Conservation (phyloP, 2,888 invertebrate species). For the Ectemnius lituratus region DNA sequence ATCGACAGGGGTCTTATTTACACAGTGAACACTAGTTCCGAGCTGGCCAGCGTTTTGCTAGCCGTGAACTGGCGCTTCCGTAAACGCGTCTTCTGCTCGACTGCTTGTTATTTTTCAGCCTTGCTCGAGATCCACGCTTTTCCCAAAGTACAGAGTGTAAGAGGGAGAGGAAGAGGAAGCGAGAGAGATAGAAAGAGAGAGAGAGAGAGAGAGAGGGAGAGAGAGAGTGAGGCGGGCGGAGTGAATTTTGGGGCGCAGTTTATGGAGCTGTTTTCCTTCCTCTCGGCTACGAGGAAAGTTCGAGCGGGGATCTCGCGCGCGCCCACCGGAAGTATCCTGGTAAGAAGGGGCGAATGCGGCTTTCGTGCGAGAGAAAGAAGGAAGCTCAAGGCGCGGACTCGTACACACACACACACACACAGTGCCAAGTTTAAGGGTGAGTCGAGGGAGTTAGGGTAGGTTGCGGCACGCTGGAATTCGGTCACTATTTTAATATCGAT, state of each 20-base stretch:
- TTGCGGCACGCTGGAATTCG: constrained; percentile 75
- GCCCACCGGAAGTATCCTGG: constrained; percentile 29
- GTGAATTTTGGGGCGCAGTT: constrained; percentile 53
- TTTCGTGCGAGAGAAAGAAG: constrained; percentile 31
- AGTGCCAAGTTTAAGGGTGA: constrained; percentile 56
- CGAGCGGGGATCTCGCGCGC: constrained; percentile 30
- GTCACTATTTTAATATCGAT: constrained; percentile 78
- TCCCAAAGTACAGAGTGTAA: neutral
- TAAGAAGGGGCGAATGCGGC: constrained; percentile 32
- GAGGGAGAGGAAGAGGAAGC: no score
- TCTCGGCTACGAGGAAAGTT: constrained; percentile 46
- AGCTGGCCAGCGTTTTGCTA: neutral
- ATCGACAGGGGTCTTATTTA: no score
- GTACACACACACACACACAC: no score
- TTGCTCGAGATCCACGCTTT: constrained; percentile 20
- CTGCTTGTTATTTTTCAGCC: constrained; percentile 45
- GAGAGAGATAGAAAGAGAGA: no score
- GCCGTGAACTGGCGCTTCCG: constrained; percentile 26
- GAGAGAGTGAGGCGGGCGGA: constrained; percentile 11
- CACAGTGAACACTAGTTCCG: no score
- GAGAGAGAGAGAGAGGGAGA: no score
- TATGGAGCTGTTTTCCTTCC: constrained; percentile 57
- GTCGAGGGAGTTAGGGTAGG: constrained; percentile 72
- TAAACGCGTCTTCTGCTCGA: constrained; percentile 17
- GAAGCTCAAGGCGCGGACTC: constrained; percentile 23